Evolutionary conservation across 2,113 vertebrate genomes (phyloP).

Genomic region (Hippopotamus amphibius): DNA sequence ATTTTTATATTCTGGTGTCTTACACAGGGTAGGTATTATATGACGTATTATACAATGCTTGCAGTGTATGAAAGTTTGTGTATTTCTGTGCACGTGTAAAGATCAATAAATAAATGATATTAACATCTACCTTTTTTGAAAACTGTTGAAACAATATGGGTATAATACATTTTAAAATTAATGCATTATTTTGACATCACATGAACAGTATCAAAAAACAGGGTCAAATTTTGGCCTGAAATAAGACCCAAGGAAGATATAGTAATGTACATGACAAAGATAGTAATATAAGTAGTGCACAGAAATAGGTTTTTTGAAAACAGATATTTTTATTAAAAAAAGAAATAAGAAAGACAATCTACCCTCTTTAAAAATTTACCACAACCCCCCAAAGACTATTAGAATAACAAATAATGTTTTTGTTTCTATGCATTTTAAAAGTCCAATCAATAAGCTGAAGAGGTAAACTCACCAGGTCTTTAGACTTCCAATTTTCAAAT

Average conservation of each 20-base stretch:
- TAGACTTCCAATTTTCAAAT: background rate
- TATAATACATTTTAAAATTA: background rate
- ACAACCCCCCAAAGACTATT: background rate
- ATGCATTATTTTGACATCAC: background rate
- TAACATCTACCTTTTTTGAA: background rate
- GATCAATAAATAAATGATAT: background rate
- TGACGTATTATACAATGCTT: background rate
- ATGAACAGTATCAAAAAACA: background rate
- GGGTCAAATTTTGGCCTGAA: background rate
- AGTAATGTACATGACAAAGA: background rate
- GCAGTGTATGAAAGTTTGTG: fast-evolving
- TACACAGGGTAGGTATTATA: background rate
- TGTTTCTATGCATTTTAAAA: background rate
- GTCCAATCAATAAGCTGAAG: background rate
- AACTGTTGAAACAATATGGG: background rate
- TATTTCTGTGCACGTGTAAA: background rate
- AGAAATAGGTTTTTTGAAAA: background rate
- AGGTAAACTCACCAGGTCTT: background rate
- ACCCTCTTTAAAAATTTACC: background rate
- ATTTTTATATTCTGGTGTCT: background rate
- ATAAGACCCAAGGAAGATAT: background rate
- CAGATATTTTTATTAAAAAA: background rate
- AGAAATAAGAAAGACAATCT: background rate
- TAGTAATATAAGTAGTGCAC: background rate
- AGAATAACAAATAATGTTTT: background rate